phyloP scores from a whole-genome alignment of 2,888 invertebrate species.

The Agrochola lychnidis region DNA sequence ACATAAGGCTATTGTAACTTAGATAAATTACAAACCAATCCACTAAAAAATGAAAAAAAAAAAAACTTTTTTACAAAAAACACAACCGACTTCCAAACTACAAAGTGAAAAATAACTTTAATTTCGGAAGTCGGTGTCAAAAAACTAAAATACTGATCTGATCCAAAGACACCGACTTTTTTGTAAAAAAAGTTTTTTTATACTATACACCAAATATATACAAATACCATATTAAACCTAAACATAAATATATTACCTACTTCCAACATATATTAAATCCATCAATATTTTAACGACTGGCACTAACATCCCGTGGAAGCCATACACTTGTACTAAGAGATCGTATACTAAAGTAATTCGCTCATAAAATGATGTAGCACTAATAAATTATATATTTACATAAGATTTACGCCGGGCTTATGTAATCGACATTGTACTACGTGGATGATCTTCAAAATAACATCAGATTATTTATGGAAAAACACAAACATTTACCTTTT shows the following conservation, averaged over 20 bases:
- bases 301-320: constrained; percentile 6
- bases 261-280: constrained; percentile 8
- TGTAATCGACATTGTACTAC: constrained; percentile 4
- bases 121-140: no score
- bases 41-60: no score
- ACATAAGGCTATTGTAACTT: no score
- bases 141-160: no score
- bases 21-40: no score
- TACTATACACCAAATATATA: background rate
- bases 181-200: no score
- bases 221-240: background rate
- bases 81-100: no score
- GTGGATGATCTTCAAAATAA: constrained; percentile 20
- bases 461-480: constrained; percentile 15
- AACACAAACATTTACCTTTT: constrained; percentile 4
- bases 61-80: no score
- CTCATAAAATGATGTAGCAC: constrained; percentile 38
- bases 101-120: no score
- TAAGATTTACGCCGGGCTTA: constrained; percentile 10
- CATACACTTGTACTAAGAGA: constrained; percentile 9
- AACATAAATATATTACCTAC: constrained; percentile 17
- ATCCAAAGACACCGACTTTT: no score
- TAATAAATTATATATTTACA: constrained; percentile 37
- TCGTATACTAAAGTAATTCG: constrained; percentile 15
- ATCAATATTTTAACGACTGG: constrained; percentile 30